Percentiles rank a stretch among this genome's conserved stretches.
Evolutionary conservation across 2,113 vertebrate genomes (phyloP).

Genomic region (Macrotus californicus): DNA sequence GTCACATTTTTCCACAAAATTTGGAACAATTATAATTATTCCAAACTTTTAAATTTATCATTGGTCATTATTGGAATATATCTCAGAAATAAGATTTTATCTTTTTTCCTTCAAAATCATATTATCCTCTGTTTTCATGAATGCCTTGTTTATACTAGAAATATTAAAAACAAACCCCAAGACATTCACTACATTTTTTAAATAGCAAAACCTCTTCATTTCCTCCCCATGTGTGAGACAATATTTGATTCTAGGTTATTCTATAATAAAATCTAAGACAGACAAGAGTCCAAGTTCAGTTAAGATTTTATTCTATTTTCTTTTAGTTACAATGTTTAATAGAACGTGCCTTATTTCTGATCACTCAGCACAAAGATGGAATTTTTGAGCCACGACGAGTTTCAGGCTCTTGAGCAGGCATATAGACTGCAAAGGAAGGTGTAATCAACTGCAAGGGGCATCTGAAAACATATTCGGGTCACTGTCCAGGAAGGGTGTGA

Average conservation of each 20-base stretch:
- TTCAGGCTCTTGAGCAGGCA: neutral
- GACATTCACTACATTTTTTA: neutral
- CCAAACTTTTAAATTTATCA: neutral
- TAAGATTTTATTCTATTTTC: neutral
- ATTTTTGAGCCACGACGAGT: neutral
- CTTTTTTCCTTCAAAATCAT: neutral
- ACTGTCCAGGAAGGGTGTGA: neutral
- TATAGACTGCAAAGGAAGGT: rapidly evolving
- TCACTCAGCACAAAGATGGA: neutral
- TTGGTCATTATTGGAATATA: neutral
- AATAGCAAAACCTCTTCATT: neutral
- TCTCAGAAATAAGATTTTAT: neutral
- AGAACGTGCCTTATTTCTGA: neutral
- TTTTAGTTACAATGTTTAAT: neutral
- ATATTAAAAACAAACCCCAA: neutral
- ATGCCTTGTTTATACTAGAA: neutral
- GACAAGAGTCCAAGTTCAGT: neutral
- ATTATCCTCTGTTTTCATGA: neutral
- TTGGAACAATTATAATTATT: neutral
- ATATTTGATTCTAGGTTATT: neutral
- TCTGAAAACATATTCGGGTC: neutral
- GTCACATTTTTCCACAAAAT: neutral
- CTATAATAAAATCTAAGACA: neutral
- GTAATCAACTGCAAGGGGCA: neutral
- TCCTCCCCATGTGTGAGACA: neutral